phyloP scores from a whole-genome alignment of 2,888 invertebrate genomes.

The Volucella inflata region DNA sequence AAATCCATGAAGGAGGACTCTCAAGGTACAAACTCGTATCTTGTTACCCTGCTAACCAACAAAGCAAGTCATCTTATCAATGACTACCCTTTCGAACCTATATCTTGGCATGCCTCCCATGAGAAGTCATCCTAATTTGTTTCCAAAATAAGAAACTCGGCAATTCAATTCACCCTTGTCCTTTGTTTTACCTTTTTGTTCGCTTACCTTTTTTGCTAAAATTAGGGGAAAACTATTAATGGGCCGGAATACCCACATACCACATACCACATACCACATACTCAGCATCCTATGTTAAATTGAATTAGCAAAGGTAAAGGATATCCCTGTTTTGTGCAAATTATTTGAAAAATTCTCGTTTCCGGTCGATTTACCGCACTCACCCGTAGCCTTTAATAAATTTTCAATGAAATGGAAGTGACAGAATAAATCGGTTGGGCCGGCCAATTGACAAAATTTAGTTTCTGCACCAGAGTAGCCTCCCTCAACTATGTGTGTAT shows the following conservation, averaged over 20 bases:
- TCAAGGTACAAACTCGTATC: conserved; percentile 1
- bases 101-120: not conserved
- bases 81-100: conserved; percentile 7
- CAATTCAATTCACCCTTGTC: not conserved
- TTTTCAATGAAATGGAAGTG: conserved; percentile 26
- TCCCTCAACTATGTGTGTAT: not conserved
- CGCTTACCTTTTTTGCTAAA: conserved; percentile 18
- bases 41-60: not conserved
- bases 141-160: conserved; percentile 16
- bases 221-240: conserved; percentile 49
- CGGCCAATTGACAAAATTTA: conserved; percentile 36
- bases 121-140: conserved; percentile 16
- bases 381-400: conserved; percentile 15
- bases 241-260: conserved; percentile 6
- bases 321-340: conserved; percentile 3
- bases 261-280: not conserved
- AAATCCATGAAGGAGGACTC: conserved; percentile 25
- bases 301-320: conserved; percentile 34
- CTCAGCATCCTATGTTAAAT: conserved; percentile 31
- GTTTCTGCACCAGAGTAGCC: not conserved
- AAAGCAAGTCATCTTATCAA: conserved; percentile 29
- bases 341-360: conserved; percentile 21
- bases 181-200: conserved; percentile 1
- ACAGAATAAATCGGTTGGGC: conserved; percentile 39
- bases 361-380: conserved; percentile 38